These are phyloP conservation scores for Sylvia atricapilla DNA, from an alignment of 2,113 vertebrate species.

Conservation along the genomic window DNA sequence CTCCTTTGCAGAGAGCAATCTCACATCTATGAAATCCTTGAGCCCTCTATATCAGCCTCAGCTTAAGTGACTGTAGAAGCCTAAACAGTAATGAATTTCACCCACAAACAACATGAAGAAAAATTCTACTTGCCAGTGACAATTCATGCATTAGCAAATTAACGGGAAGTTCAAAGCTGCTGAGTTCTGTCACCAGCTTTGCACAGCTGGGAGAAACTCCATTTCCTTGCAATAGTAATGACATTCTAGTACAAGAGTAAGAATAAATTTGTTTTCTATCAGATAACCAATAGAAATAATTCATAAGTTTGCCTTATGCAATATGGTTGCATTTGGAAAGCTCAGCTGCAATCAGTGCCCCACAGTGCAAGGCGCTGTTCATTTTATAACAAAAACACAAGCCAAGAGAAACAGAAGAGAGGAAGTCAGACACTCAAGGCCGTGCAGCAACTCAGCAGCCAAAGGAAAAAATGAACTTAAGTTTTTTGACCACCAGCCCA, in stretches of 20 bases:
- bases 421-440: neutral
- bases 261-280: constrained; percentile 49
- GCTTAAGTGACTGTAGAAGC: neutral
- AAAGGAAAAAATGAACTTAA: neutral
- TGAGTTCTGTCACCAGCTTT: constrained; percentile 46
- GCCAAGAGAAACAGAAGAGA: constrained; percentile 1
- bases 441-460: neutral
- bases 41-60: neutral
- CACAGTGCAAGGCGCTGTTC: constrained; percentile 5
- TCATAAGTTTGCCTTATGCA: constrained; percentile 9
- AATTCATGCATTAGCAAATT: constrained; percentile 18
- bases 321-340: neutral
- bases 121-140: constrained; percentile 16
- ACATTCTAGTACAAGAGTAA: constrained; percentile 50
- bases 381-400: neutral
- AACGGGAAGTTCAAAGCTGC: neutral
- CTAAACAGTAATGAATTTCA: neutral
- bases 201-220: constrained; percentile 43
- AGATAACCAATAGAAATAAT: constrained; percentile 50
- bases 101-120: constrained; percentile 7
- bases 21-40: neutral
- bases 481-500: neutral
- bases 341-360: constrained; percentile 5
- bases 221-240: constrained; percentile 42
- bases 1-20: neutral